Evolutionary conservation across 2,113 vertebrate species (phyloP).

Genomic region (Apodemus speciosus): DNA sequence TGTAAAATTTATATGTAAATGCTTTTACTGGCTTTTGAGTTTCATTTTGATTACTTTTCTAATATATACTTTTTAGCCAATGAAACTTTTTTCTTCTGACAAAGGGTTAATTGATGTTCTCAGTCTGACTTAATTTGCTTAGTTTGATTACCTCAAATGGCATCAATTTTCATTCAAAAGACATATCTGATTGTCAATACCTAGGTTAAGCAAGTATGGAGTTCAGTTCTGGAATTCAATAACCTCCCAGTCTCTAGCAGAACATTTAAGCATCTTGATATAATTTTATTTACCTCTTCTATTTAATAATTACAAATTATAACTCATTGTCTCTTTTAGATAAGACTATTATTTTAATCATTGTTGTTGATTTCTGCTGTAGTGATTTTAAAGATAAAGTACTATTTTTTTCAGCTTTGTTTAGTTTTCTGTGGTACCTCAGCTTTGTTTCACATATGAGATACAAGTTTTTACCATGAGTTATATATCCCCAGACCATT

Average conservation of each 20-base stretch:
- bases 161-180: too few relatives aligned
- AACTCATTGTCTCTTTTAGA: not conserved
- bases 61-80: not conserved
- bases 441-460: too few relatives aligned
- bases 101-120: not conserved
- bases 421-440: not conserved
- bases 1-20: not conserved
- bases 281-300: not conserved
- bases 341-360: not conserved
- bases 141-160: too few relatives aligned
- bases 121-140: too few relatives aligned
- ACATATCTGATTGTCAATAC: too few relatives aligned
- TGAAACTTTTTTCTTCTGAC: not conserved
- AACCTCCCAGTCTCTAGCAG: not conserved
- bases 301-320: constrained; percentile 26
- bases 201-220: not conserved
- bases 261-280: not conserved
- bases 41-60: not conserved
- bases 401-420: not conserved
- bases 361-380: not conserved
- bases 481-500: not conserved
- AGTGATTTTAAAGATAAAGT: not conserved
- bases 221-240: not conserved
- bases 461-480: not conserved
- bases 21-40: not conserved